phyloP scores from a whole-genome alignment of 2,888 invertebrate species.

The Oscheius myriophilus region DNA sequence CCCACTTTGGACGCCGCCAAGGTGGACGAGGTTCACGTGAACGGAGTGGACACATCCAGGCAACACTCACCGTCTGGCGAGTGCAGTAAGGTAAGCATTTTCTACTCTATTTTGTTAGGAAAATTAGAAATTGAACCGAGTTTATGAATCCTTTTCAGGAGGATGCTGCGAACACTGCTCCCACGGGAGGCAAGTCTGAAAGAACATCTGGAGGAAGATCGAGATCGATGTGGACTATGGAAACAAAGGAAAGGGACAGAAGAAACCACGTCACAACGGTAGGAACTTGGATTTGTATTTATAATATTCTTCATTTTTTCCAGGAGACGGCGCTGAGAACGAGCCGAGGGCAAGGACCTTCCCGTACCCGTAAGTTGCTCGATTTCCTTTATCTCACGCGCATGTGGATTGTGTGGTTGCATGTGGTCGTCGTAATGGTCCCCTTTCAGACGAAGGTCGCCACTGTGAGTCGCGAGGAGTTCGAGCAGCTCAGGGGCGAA shows the following conservation, averaged over 20 bases:
- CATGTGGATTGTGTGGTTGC: conserved; percentile 21
- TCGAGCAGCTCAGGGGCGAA: conserved; percentile 49
- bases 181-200: conserved; percentile 42
- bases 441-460: conserved; percentile 49
- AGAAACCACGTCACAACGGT: conserved; percentile 19
- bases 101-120: no score
- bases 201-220: conserved; percentile 67
- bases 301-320: no score
- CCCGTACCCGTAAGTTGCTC: conserved; percentile 41
- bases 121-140: not conserved
- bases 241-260: conserved; percentile 42
- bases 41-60: conserved; percentile 29
- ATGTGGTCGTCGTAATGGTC: conserved; percentile 28
- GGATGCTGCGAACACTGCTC: conserved; percentile 33
- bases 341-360: no score
- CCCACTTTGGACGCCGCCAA: conserved; percentile 41
- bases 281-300: not conserved
- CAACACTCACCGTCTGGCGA: conserved; percentile 24
- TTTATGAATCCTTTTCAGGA: conserved; percentile 32
- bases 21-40: conserved; percentile 34
- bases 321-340: not conserved
- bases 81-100: conserved; percentile 6
- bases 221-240: conserved; percentile 68
- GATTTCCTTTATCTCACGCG: conserved; percentile 12
- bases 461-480: conserved; percentile 57